phyloP scores from a whole-genome alignment of 92 coral and sea anemone species.

The Zoanthus gigantus region DNA sequence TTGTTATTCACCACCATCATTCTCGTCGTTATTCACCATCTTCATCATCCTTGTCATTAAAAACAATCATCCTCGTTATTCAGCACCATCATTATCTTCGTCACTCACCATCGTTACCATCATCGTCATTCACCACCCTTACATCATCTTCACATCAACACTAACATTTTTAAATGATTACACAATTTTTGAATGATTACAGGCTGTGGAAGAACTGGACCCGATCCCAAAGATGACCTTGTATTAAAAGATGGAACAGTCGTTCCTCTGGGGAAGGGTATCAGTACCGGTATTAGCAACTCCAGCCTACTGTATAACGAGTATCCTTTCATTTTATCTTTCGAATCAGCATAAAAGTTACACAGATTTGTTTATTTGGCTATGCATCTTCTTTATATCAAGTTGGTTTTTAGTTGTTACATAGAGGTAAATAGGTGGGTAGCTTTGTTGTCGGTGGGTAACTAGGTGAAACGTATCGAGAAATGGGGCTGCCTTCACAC shows the following conservation, averaged over 20 bases:
- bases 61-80: not conserved
- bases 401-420: too few species aligned
- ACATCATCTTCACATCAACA: not conserved
- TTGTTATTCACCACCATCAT: not conserved
- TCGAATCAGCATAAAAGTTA: not conserved
- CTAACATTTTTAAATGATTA: not conserved
- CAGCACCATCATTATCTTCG: not conserved
- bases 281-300: constrained; percentile 19
- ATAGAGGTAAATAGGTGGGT: too few species aligned
- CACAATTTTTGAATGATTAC: too few species aligned
- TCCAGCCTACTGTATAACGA: constrained; percentile 93
- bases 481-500: too few species aligned
- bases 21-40: not conserved
- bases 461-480: too few species aligned
- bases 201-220: constrained; percentile 95
- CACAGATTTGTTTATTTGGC: not conserved
- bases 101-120: not conserved
- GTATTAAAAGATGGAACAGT: constrained; percentile 80
- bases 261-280: constrained; percentile 92
- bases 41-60: not conserved
- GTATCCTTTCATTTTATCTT: constrained; percentile 80
- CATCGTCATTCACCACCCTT: not conserved
- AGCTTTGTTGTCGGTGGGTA: too few species aligned
- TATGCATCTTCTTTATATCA: too few species aligned
- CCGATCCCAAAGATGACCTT: constrained; percentile 74